phyloP scores from a whole-genome alignment of 2,888 invertebrate genomes.

The Meghimatium bilineatum region DNA sequence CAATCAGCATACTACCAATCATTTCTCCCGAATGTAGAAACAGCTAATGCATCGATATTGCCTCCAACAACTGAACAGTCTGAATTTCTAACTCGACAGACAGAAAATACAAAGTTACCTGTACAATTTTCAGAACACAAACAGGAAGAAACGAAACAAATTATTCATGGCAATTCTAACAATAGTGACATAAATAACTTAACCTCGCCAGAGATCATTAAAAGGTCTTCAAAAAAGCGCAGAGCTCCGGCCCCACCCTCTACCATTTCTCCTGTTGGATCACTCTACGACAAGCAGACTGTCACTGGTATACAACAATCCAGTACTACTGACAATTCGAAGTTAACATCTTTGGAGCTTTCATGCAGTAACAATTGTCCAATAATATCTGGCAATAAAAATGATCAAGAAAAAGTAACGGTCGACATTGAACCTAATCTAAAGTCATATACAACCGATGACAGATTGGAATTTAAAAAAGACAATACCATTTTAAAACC shows the following conservation, averaged over 20 bases:
- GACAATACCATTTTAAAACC: not conserved
- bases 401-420: no score
- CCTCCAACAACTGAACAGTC: not conserved
- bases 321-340: not conserved
- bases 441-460: not conserved
- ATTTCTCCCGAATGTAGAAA: not conserved
- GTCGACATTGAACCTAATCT: not conserved
- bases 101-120: not conserved
- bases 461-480: not conserved
- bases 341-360: not conserved
- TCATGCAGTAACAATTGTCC: not conserved
- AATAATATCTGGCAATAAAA: no score
- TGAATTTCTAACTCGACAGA: not conserved
- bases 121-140: not conserved
- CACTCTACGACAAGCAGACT: not conserved
- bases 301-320: not conserved
- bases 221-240: conserved; percentile 60
- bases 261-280: conserved; percentile 7
- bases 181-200: not conserved
- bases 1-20: not conserved
- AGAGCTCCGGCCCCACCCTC: conserved; percentile 63
- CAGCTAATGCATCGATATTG: not conserved
- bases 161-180: not conserved
- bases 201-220: conserved; percentile 22
- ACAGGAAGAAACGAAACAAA: not conserved